These are phyloP conservation scores for Pelusios castaneus DNA, from an alignment of 2,113 vertebrate species.

Conservation along the genomic window DNA sequence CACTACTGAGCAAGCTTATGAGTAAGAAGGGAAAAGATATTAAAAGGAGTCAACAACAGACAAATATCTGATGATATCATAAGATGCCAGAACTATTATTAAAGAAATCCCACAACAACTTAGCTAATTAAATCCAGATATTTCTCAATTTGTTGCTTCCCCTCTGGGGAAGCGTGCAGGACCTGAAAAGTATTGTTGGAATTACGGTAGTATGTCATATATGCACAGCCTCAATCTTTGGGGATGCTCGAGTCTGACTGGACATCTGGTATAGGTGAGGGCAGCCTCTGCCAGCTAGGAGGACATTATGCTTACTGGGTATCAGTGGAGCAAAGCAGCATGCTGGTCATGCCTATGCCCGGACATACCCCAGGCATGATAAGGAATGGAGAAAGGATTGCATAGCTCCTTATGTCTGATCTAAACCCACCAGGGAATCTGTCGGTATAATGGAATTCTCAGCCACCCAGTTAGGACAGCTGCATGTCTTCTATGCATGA, in stretches of 20 bases:
- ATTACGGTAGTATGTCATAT: neutral
- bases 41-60: slow-evolving; percentile 39
- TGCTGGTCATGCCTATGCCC: neutral
- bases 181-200: neutral
- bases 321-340: neutral
- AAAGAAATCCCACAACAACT: slow-evolving; percentile 67
- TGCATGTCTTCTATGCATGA: neutral
- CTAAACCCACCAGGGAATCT: neutral
- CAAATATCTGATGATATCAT: slow-evolving; percentile 31
- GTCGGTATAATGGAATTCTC: neutral
- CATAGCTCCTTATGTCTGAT: neutral
- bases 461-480: neutral
- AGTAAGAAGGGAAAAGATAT: neutral
- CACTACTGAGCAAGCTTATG: slow-evolving; percentile 17
- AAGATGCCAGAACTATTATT: slow-evolving; percentile 22
- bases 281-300: neutral
- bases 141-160: slow-evolving; percentile 54
- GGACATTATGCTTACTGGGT: neutral
- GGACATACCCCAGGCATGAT: neutral
- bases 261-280: neutral
- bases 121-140: slow-evolving; percentile 45
- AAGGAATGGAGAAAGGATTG: neutral
- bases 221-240: neutral
- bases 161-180: slow-evolving; percentile 23
- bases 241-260: neutral